phyloP scores from a whole-genome alignment of 2,113 vertebrate genomes.

The Rhipidura dahli region DNA sequence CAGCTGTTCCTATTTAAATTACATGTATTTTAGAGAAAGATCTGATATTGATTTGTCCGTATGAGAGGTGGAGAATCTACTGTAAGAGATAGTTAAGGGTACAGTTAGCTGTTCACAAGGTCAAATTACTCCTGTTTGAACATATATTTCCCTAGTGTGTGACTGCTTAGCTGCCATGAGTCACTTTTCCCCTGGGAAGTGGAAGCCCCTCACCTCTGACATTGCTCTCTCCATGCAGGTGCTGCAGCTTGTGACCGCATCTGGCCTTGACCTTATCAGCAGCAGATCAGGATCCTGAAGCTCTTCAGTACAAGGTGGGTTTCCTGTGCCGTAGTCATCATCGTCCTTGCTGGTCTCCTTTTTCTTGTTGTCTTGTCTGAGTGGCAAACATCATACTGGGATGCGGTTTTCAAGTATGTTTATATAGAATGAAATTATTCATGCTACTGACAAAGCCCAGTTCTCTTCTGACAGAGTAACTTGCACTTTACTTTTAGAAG shows the following conservation, averaged over 20 bases:
- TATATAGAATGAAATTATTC: background rate
- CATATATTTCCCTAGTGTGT: background rate
- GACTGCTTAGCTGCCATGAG: background rate
- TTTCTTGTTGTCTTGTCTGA: background rate
- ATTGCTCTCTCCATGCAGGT: background rate
- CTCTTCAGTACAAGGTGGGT: background rate
- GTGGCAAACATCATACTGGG: background rate
- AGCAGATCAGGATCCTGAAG: background rate
- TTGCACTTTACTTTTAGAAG: background rate
- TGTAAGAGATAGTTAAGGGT: background rate
- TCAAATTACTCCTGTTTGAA: background rate
- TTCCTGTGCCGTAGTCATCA: background rate
- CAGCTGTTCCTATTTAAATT: background rate
- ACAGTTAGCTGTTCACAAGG: background rate
- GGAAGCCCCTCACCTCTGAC: background rate
- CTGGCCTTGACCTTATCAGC: background rate
- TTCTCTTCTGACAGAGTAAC: background rate
- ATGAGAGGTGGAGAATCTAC: background rate
- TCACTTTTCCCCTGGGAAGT: background rate
- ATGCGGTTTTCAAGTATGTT: background rate
- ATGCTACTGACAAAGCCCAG: background rate
- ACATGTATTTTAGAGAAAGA: background rate
- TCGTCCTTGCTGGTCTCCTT: background rate
- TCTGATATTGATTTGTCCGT: background rate
- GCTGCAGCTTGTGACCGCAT: accelerated